These are phyloP conservation scores for Charadrius vociferus DNA, from an alignment of 2,113 vertebrate genomes.

Conservation along the genomic window DNA sequence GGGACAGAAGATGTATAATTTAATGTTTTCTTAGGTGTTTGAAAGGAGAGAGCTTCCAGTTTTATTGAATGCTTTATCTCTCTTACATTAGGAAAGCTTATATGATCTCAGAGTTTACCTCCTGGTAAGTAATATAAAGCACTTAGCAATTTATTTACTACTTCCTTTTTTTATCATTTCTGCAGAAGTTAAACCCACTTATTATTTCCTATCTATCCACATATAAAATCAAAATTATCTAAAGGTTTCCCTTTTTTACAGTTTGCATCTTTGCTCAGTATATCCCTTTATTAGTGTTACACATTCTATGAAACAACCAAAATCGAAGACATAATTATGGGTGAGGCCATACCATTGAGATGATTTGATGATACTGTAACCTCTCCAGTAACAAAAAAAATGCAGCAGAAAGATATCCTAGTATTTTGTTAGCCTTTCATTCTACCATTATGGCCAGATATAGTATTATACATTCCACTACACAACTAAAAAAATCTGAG, in stretches of 20 bases:
- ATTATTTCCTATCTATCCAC: background rate
- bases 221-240: background rate
- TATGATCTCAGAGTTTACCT: background rate
- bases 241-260: background rate
- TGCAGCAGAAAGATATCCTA: background rate
- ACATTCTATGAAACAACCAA: background rate
- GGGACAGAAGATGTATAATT: background rate
- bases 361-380: background rate
- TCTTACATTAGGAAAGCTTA: background rate
- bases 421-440: constrained; percentile 7
- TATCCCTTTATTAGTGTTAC: background rate
- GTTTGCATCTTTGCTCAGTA: background rate
- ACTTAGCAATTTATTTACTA: background rate
- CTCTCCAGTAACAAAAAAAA: constrained; percentile 11
- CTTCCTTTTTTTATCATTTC: background rate
- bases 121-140: background rate
- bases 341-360: background rate
- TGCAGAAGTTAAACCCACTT: background rate
- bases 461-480: background rate
- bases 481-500: background rate
- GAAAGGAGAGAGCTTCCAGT: background rate
- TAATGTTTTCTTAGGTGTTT: background rate
- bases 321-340: constrained; percentile 22
- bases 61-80: constrained; percentile 24
- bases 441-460: background rate